Conservation (phyloP, 2,888 invertebrate species). For the Meteorus colon region DNA sequence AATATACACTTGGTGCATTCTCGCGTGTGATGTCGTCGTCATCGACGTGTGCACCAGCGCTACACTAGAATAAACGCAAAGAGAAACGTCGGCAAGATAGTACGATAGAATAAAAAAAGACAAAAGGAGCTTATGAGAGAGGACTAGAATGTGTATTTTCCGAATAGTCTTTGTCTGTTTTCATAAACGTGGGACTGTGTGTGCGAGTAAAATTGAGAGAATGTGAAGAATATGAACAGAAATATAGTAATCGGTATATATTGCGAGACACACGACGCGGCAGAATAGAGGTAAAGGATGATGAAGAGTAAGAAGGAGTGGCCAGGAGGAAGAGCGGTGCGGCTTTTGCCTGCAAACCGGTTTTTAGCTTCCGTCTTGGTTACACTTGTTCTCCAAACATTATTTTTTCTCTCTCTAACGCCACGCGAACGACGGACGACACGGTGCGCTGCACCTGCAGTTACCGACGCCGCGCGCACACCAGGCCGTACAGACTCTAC, state of each 20-base stretch:
- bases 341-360: slow-evolving; percentile 56
- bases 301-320: not conserved
- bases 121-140: not conserved
- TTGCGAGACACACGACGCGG: slow-evolving; percentile 11
- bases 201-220: slow-evolving; percentile 2
- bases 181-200: not conserved
- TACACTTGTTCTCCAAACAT: slow-evolving; percentile 43
- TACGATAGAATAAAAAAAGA: not conserved
- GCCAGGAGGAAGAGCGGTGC: slow-evolving; percentile 25
- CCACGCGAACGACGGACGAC: slow-evolving; percentile 71
- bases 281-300: not conserved
- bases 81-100: slow-evolving; percentile 8
- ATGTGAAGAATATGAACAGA: not conserved
- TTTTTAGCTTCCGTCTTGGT: slow-evolving; percentile 49
- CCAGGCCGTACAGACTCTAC: slow-evolving; percentile 29
- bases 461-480: slow-evolving; percentile 48
- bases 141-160: not conserved
- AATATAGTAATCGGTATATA: not conserved
- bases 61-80: not conserved
- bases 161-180: not conserved
- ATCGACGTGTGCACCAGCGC: not conserved
- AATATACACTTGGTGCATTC: slow-evolving; percentile 20
- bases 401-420: slow-evolving; percentile 55
- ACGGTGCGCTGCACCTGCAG: slow-evolving; percentile 67
- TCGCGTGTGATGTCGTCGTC: slow-evolving; percentile 9